Conservation (phyloP, 2,888 invertebrate species). For the Lithodes maja region DNA sequence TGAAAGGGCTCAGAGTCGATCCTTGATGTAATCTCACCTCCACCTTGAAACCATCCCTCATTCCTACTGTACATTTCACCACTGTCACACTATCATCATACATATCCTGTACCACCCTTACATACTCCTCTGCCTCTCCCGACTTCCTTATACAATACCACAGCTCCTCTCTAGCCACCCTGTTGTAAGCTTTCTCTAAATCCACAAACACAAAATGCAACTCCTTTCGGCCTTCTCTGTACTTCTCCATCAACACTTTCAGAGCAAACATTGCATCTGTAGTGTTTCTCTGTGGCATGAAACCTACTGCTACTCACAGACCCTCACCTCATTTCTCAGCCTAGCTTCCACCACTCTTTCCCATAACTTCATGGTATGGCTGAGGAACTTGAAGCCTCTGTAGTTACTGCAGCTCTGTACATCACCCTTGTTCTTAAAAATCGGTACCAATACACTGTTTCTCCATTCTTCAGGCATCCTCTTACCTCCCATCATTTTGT, state of each 20-base stretch:
- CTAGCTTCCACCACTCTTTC: neutral
- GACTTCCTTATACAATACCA: neutral
- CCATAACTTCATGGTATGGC: constrained; percentile 14
- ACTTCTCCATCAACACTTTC: constrained; percentile 27
- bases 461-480: constrained; percentile 2
- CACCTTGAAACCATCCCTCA: no score
- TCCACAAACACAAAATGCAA: neutral
- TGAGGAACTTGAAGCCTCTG: neutral
- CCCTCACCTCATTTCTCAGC: constrained; percentile 2
- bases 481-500: constrained; percentile 6
- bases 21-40: no score
- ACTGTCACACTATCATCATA: no score
- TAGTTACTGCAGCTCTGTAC: constrained; percentile 2
- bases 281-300: constrained; percentile 25
- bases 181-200: neutral
- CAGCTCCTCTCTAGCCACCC: neutral
- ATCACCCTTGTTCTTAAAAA: constrained; percentile 18
- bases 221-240: neutral
- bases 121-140: neutral
- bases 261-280: constrained; percentile 25
- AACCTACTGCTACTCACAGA: constrained; percentile 26
- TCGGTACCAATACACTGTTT: neutral
- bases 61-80: no score
- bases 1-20: no score
- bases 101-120: no score